phyloP scores from a whole-genome alignment of 2,888 invertebrate species.

The Eupeodes luniger region DNA sequence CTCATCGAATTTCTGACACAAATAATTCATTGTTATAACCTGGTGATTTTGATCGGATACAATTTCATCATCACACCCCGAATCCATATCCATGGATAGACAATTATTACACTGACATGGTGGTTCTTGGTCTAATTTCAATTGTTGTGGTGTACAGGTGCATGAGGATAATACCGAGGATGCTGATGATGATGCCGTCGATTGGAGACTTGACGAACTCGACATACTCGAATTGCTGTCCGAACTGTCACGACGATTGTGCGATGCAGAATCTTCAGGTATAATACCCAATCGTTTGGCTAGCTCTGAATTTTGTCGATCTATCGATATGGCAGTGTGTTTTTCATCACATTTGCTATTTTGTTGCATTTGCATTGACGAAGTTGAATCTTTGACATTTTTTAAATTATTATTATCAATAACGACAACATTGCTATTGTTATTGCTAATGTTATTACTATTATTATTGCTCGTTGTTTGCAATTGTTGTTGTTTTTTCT shows the following conservation, averaged over 20 bases:
- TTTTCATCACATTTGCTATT: constrained; percentile 49
- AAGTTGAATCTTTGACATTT: constrained; percentile 50
- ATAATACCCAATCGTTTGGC: constrained; percentile 71
- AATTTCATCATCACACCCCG: constrained; percentile 82
- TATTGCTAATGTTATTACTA: constrained; percentile 58
- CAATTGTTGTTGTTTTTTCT: constrained; percentile 80
- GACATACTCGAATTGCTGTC: constrained; percentile 83
- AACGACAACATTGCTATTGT: constrained; percentile 24
- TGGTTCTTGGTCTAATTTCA: constrained; percentile 70
- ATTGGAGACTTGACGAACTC: constrained; percentile 81
- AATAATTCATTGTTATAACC: constrained; percentile 81
- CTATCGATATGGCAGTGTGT: constrained; percentile 58
- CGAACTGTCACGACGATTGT: constrained; percentile 83
- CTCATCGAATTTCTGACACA: constrained; percentile 84
- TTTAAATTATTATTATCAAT: constrained; percentile 9
- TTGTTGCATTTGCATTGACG: constrained; percentile 11
- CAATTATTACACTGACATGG: constrained; percentile 78
- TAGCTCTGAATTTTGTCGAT: constrained; percentile 69
- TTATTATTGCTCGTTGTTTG: constrained; percentile 75
- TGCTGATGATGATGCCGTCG: constrained; percentile 79
- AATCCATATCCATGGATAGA: constrained; percentile 81
- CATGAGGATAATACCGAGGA: constrained; percentile 78
- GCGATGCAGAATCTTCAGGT: constrained; percentile 68
- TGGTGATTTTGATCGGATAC: constrained; percentile 79
- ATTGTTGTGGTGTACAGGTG: constrained; percentile 79